Evolutionary conservation across 2,888 invertebrate genomes (phyloP).

Genomic region (Platerodrilus igneus): DNA sequence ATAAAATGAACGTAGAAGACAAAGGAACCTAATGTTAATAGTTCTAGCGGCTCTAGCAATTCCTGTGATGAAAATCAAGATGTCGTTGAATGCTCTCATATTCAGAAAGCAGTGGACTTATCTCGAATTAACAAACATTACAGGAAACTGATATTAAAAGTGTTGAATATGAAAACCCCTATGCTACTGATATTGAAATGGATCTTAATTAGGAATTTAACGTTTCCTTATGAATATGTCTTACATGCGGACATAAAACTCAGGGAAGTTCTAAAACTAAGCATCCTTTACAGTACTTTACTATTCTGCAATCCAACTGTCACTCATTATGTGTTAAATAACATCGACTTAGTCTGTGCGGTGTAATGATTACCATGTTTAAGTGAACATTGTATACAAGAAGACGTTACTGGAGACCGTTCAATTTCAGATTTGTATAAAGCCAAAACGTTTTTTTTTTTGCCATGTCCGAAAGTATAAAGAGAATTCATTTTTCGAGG

Average conservation of each 20-base stretch:
- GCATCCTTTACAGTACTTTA: conserved; percentile 71
- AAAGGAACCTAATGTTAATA: conserved; percentile 61
- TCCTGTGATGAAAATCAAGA: conserved; percentile 64
- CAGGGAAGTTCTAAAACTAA: conserved; percentile 66
- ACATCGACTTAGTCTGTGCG: conserved; percentile 68
- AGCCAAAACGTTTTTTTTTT: conserved; percentile 37
- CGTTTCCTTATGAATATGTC: conserved; percentile 68
- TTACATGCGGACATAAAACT: conserved; percentile 73
- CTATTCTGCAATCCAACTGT: conserved; percentile 69
- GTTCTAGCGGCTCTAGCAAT: conserved; percentile 64
- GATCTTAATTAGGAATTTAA: conserved; percentile 47
- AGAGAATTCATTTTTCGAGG: conserved; percentile 50
- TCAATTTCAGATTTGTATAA: conserved; percentile 66
- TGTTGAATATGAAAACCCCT: conserved; percentile 47
- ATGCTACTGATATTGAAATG: conserved; percentile 28
- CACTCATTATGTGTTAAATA: conserved; percentile 70
- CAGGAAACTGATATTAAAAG: conserved; percentile 50
- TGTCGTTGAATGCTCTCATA: conserved; percentile 62
- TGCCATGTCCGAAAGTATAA: no score
- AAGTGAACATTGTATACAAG: conserved; percentile 56
- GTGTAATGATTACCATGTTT: conserved; percentile 75
- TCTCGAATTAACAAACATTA: conserved; percentile 54
- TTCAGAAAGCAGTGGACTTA: conserved; percentile 64
- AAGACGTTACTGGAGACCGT: conserved; percentile 71
- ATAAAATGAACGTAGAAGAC: no score